Evolutionary conservation across 2,113 vertebrate genomes (phyloP), one percentile per base, ranked within the genome.

Genomic region (Gobiocypris rarus): DNA sequence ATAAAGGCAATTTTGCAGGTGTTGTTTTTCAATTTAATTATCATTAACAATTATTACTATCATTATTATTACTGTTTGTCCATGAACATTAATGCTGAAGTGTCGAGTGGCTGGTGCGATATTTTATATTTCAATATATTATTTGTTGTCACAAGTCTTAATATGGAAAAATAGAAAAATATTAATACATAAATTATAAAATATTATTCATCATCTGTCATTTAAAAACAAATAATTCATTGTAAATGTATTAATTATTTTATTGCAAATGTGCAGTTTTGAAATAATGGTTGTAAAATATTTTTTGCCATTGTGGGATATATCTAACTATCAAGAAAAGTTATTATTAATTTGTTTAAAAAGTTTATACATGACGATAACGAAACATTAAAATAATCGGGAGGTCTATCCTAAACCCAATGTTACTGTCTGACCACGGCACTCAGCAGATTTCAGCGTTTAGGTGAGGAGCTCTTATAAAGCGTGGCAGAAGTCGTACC

Each of bases 401-500:
- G 1, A 34, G 5, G 17, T 69, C 9, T 75, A 19, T 34, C 17
- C 28, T 13, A 17, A 28, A 34, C 0, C 45, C 28, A 13, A 56
- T 10, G 31, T 38, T 22, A 11, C 38, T 41, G 10, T 69, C 15
- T 38, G 38, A 34, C 3, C 34, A 34, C 3, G 34, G 34, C 34
- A 34, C 31, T 7, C 52, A 19, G 50, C 65, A 41, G 75, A 77
- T 41, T 52, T n/a, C 14, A 14, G 50, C 41, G 31, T 59, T 58
- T 58, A 41, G 31, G 75, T 58, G 54, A 69, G 24, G 11, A 31
- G 38, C 22, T 67, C 28, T 43, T 43, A 19, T 73, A 50, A 61
- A 56, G 14, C 19, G n/a, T 34, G 4, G n/a, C 28, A 34, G 38
- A 28, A 38, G 75, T 83, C 96, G 94, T 93, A 99, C 98, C 98